phyloP scores from a whole-genome alignment of 1,140 invertebrate genomes.

The Telenomus remus region DNA sequence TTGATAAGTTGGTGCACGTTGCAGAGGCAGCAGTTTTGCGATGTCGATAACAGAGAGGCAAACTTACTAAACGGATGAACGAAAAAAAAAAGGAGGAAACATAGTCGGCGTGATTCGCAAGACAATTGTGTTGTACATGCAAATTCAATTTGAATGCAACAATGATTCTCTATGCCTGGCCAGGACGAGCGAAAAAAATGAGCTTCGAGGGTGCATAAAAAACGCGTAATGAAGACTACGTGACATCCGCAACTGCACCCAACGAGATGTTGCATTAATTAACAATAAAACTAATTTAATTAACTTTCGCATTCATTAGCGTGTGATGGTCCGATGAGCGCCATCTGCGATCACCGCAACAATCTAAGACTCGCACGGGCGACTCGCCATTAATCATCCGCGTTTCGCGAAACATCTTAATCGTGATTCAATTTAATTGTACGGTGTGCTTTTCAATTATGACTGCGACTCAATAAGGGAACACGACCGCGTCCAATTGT shows the following conservation, averaged over 20 bases:
- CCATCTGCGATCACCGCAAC: conserved; percentile 39
- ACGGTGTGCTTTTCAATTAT: conserved; percentile 30
- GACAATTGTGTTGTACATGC: conserved; percentile 24
- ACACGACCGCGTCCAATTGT: conserved; percentile 8
- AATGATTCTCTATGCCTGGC: not conserved
- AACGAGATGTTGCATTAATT: conserved; percentile 55
- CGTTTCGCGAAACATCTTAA: conserved; percentile 49
- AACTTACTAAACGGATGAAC: conserved; percentile 39
- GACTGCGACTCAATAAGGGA: conserved; percentile 10
- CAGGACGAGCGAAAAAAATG: conserved; percentile 1
- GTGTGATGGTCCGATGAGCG: conserved; percentile 37
- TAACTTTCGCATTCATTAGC: conserved; percentile 48
- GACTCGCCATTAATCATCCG: conserved; percentile 42
- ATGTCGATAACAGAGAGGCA: conserved; percentile 42
- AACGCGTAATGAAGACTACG: conserved; percentile 42
- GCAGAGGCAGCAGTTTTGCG: conserved; percentile 40
- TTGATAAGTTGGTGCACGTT: conserved; percentile 53
- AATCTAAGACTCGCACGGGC: conserved; percentile 30
- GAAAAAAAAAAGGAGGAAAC: conserved; percentile 6
- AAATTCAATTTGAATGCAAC: conserved; percentile 25
- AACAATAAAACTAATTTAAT: conserved; percentile 54
- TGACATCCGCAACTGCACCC: conserved; percentile 26
- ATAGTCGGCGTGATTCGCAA: conserved; percentile 13
- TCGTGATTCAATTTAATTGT: conserved; percentile 48
- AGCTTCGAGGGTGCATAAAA: conserved; percentile 47